Percentiles rank a stretch among this genome's conserved stretches.
Evolutionary conservation across 2,888 invertebrate species (phyloP).

Genomic region (Epinotia ramella): DNA sequence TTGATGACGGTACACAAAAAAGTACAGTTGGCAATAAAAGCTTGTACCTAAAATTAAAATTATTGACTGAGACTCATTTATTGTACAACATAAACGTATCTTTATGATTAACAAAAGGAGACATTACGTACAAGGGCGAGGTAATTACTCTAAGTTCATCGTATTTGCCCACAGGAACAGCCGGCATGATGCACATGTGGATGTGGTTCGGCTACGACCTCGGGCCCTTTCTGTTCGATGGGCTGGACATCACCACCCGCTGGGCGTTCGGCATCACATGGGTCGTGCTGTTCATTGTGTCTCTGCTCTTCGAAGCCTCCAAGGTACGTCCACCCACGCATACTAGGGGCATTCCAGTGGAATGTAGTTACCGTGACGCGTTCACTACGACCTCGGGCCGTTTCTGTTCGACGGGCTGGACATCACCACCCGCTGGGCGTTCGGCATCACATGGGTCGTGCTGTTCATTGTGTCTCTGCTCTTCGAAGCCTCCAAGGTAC

Average conservation of each 20-base stretch:
- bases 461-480: conserved; percentile 85
- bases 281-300: conserved; percentile 84
- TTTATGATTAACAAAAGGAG: no score
- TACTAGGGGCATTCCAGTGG: no score
- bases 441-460: conserved; percentile 86
- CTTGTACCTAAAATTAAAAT: no score
- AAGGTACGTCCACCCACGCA: conserved; percentile 64
- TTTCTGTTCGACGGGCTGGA: conserved; percentile 87
- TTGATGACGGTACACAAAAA: no score
- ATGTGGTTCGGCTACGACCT: conserved; percentile 88
- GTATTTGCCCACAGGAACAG: not conserved
- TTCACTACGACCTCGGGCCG: conserved; percentile 81
- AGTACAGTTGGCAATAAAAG: no score
- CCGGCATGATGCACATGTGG: conserved; percentile 85
- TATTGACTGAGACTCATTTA: no score
- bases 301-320: conserved; percentile 87
- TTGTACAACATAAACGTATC: no score
- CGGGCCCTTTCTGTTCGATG: conserved; percentile 87
- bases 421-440: conserved; percentile 80
- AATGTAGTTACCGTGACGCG: no score
- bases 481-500: conserved; percentile 86
- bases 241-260: conserved; percentile 82
- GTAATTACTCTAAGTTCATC: no score
- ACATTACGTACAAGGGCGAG: no score
- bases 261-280: conserved; percentile 86